Evolutionary conservation across 2,888 invertebrate species (phyloP).

Genomic region (Cantharis rufa): DNA sequence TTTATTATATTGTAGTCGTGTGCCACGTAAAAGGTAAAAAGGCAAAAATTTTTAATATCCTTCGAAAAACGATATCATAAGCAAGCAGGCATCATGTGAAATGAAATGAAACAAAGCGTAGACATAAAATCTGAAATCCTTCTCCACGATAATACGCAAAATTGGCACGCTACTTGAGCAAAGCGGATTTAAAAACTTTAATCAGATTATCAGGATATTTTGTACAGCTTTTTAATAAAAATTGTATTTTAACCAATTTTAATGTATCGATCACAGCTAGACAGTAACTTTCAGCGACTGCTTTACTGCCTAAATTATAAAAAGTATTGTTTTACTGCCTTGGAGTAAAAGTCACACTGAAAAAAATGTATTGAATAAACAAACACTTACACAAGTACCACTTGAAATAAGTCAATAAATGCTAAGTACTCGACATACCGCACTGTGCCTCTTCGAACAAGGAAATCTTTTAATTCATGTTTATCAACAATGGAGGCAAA

Average conservation of each 20-base stretch:
- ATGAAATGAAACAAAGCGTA: background rate
- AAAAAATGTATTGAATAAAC: too few species aligned
- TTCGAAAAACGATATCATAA: background rate
- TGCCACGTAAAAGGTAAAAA: too few species aligned
- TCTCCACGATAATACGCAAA: constrained; percentile 6
- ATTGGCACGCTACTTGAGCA: constrained; percentile 16
- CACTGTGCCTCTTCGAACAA: background rate
- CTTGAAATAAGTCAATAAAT: background rate
- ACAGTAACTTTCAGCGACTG: too few species aligned
- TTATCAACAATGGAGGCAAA: constrained; percentile 40
- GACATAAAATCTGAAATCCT: constrained; percentile 3
- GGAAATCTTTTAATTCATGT: constrained; percentile 40
- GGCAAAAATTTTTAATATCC: background rate
- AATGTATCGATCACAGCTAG: too few species aligned
- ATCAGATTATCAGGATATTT: constrained; percentile 10
- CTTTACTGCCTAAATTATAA: too few species aligned
- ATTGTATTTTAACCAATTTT: background rate
- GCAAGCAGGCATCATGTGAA: background rate
- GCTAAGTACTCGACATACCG: background rate
- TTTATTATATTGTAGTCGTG: background rate
- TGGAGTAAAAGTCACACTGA: too few species aligned
- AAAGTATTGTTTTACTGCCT: too few species aligned
- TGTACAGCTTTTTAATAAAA: constrained; percentile 2
- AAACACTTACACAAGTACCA: too few species aligned
- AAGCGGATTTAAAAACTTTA: constrained; percentile 15